phyloP scores from a whole-genome alignment of 2,888 invertebrate genomes.

The Hermodice carunculata region DNA sequence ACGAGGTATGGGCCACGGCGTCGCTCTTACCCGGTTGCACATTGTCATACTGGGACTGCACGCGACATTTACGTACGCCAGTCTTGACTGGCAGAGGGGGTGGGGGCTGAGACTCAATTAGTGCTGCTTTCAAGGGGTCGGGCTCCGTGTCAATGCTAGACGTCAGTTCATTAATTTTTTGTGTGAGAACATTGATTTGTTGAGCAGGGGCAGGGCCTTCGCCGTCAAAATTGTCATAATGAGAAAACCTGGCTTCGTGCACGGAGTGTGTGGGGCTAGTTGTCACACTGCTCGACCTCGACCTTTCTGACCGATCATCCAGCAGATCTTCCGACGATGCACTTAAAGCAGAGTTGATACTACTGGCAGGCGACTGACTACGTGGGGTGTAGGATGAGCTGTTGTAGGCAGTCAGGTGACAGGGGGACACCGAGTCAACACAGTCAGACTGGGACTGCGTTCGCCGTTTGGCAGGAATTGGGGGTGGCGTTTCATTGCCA shows the following conservation, averaged over 20 bases:
- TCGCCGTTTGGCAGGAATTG: slow-evolving; percentile 42
- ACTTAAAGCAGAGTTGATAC: slow-evolving; percentile 89
- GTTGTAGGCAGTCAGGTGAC: not conserved
- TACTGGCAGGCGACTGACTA: slow-evolving; percentile 76
- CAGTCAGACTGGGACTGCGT: slow-evolving; percentile 1
- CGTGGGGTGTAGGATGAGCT: slow-evolving; percentile 39
- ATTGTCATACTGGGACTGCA: slow-evolving; percentile 81
- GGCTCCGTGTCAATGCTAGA: not conserved
- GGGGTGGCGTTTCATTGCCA: no score
- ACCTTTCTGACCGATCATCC: not conserved
- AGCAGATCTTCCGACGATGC: slow-evolving; percentile 74
- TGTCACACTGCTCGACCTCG: slow-evolving; percentile 6
- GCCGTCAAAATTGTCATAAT: slow-evolving; percentile 21
- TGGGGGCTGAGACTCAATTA: not conserved
- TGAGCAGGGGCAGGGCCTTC: not conserved
- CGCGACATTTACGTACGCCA: slow-evolving; percentile 59
- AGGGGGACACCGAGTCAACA: not conserved
- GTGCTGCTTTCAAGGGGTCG: not conserved
- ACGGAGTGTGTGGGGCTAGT: not conserved
- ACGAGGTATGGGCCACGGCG: not conserved
- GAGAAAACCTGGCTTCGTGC: slow-evolving; percentile 9
- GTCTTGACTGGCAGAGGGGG: slow-evolving; percentile 22
- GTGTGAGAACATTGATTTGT: slow-evolving; percentile 9
- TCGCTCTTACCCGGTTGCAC: slow-evolving; percentile 60
- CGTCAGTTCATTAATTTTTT: slow-evolving; percentile 7